Evolutionary conservation across 2,797 vertebrate species (phyloP), one percentile per base, ranked within the genome.

Genomic region (Setipinna tenuifilis): DNA sequence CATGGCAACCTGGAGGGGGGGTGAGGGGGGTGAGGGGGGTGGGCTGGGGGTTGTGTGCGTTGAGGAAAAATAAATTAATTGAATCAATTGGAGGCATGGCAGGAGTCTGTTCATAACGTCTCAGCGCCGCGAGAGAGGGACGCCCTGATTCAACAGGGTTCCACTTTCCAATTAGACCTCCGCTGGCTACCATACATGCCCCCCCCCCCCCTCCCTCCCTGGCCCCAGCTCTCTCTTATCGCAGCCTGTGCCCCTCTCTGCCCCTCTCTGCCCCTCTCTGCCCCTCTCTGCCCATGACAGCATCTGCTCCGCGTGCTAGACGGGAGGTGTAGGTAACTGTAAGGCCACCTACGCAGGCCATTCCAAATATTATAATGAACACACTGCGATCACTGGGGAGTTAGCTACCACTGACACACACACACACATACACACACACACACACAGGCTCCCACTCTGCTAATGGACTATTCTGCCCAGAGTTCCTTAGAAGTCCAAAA

Each of bases 141-240:
- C 84, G 85, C 90, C 71, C 91, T 94, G 91, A 90, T 94, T 90
- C 93, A 93, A 94, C 94, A 94, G 94, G 94, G 93, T 94, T 94
- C 94, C 93, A 93, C 93, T 92, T 92, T 94, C 93, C 94, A 95
- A 95, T 95, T 95, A 95, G 94, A 95, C 93, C 92, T 93, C 94
- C 86, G 80, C 92, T 91, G 93, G 91, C 93, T 93, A 91, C 88
- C 91, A 92, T 91, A 89, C 90, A 88, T 91, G 89, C 88, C 91
- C 91, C 86, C 87, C 88, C 83, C 90, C 88, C 90, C 89, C 88
- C 91, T 91, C 86, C 87, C 88, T 84, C 90, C 88, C 90, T 89
- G 93, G 91, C 93, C 91, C 88, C 91, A 90, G 90, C 92, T 93
- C 91, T 90, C 91, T 92, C 91, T 93, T 94, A 94, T 95, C 91